These are phyloP conservation scores for Drosophila rufa DNA, from an alignment of 1,140 invertebrate genomes.

Conservation along the genomic window DNA sequence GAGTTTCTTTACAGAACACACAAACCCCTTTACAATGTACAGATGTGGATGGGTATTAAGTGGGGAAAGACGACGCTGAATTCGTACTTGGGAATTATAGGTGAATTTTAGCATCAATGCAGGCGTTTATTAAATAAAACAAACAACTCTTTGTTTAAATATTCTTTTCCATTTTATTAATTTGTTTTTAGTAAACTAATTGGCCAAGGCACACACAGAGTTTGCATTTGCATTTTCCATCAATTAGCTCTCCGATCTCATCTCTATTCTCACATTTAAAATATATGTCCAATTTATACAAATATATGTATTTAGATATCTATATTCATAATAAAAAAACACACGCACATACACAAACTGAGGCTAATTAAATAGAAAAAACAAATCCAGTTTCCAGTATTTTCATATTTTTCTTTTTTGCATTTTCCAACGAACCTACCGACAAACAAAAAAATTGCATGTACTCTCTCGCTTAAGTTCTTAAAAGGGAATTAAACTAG, in stretches of 20 bases:
- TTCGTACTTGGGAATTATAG: too few relatives aligned
- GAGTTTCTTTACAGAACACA: too few relatives aligned
- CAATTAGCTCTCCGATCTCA: constrained; percentile 37
- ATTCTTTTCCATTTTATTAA: constrained; percentile 74
- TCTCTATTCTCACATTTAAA: constrained; percentile 34
- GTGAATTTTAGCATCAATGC: not conserved
- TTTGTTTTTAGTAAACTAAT: constrained; percentile 78
- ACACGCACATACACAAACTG: constrained; percentile 42
- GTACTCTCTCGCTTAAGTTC: constrained; percentile 61
- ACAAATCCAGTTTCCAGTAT: constrained; percentile 32
- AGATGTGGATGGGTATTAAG: too few relatives aligned
- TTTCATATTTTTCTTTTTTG: constrained; percentile 9
- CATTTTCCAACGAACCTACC: constrained; percentile 66
- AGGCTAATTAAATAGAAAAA: constrained; percentile 51
- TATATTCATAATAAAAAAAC: constrained; percentile 48
- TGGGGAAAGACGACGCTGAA: not conserved
- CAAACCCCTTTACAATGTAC: too few relatives aligned
- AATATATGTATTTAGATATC: constrained; percentile 12
- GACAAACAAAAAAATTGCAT: constrained; percentile 62
- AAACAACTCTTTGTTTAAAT: constrained; percentile 42
- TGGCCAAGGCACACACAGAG: constrained; percentile 73
- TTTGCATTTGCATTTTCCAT: constrained; percentile 46
- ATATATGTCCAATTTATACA: constrained; percentile 22
- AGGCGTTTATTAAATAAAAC: not conserved
- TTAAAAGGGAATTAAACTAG: constrained; percentile 67